Base-by-base conservation (phyloP, 2,797 vertebrate genomes). In the Channa striata region DNA sequence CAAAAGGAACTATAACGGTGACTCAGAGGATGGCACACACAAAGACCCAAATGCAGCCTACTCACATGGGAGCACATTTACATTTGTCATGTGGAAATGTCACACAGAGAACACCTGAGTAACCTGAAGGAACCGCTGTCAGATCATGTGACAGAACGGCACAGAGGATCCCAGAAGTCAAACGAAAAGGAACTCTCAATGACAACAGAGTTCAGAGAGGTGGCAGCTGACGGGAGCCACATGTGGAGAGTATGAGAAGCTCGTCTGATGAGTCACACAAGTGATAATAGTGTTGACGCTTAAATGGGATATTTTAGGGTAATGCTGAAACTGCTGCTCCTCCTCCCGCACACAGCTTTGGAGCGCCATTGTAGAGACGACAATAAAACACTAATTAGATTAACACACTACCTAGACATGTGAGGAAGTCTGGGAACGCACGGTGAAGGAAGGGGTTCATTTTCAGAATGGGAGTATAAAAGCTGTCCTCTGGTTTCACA, bases 251-350 rank as follows among this genome's bases (percentile, higher is more conserved):
- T 11, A 16, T 6, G 46, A 25, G 10, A 34, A n/a, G 50, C 11
- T 43, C 33, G 52, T 19, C 30, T 6, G 54, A 68, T 84, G 86
- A 86, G 61, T 88, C 83, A 80, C 59, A 14, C 65, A 72, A 83
- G 74, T 81, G 80, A 67, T 21, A 19, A 36, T 30, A 36, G 59
- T 3, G 20, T 13, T 36, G 44, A 57, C 16, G 13, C 25, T 68
- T 33, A 30, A 3, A 36, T 17, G 48, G 43, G 74, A 68, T 81
- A 69, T 83, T 83, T 89, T 49, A 48, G 62, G 69, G 11, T 8
- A 34, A 63, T 21, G 21, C 56, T 68, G 17, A 65, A 78, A 23
- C 54, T 56, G 61, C 48, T 33, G 16, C 59, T 62, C 40, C 20
- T 52, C 17, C 40, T 52, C 17, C 40, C 30, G 13, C 68, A 39